phyloP scores from a whole-genome alignment of 2,113 vertebrate species.

The Synchiropus splendidus region DNA sequence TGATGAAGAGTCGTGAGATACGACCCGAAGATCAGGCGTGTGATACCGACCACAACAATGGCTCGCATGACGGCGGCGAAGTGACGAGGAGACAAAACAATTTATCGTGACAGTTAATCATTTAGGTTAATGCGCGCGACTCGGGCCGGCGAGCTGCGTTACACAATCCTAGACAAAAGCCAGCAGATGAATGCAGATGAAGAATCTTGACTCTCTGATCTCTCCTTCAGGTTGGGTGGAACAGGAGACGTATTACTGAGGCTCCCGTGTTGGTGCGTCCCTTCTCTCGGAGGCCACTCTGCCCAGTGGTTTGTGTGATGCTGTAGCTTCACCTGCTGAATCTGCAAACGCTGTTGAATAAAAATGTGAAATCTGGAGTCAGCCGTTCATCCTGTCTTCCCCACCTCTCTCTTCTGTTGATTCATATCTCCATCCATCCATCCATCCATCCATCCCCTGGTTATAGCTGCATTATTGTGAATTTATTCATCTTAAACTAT shows the following conservation, averaged over 20 bases:
- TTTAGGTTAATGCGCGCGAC: slow-evolving; percentile 57
- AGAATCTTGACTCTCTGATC: slow-evolving; percentile 24
- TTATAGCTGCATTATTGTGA: too few species aligned
- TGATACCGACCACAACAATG: slow-evolving; percentile 24
- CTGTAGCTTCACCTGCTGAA: slow-evolving; percentile 41
- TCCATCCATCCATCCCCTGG: too few species aligned
- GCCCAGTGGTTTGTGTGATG: slow-evolving; percentile 23
- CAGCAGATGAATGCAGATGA: slow-evolving; percentile 50
- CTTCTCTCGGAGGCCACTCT: slow-evolving; percentile 36
- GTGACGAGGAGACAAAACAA: slow-evolving; percentile 36
- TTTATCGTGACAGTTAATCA: slow-evolving; percentile 58
- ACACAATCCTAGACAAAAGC: slow-evolving; percentile 37
- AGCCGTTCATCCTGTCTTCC: too few species aligned
- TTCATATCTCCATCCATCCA: too few species aligned
- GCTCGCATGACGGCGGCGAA: slow-evolving; percentile 24
- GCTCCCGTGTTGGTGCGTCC: slow-evolving; percentile 5
- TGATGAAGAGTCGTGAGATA: slow-evolving; percentile 37
- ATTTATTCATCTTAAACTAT: too few species aligned
- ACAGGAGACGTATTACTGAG: slow-evolving; percentile 78
- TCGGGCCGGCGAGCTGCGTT: slow-evolving; percentile 41
- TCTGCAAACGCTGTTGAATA: slow-evolving; percentile 42
- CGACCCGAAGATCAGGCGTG: slow-evolving; percentile 23
- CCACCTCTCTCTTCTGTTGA: too few species aligned
- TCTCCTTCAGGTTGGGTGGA: slow-evolving; percentile 77
- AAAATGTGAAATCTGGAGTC: neutral